These are phyloP conservation scores for Ciconia maguari DNA, from an alignment of 2,113 vertebrate species.

Conservation along the genomic window DNA sequence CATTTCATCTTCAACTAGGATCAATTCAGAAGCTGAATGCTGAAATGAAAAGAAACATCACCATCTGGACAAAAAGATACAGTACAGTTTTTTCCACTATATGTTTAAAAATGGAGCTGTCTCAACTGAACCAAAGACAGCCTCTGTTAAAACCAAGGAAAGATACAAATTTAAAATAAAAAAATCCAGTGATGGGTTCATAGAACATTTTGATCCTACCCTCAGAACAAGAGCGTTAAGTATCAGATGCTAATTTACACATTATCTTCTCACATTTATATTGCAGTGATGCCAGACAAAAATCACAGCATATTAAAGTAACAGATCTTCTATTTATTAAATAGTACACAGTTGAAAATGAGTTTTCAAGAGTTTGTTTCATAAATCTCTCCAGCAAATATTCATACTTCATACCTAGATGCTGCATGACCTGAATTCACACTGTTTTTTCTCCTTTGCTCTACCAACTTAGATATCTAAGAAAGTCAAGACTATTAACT, in stretches of 20 bases:
- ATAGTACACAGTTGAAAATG: not conserved
- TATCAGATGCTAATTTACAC: not conserved
- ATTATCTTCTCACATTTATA: not conserved
- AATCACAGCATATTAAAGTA: not conserved
- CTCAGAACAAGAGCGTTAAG: not conserved
- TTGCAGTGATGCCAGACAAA: not conserved
- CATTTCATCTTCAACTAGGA: constrained; percentile 86
- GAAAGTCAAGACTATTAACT: not conserved
- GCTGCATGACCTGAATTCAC: not conserved
- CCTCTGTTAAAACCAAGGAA: not conserved
- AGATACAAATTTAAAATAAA: not conserved
- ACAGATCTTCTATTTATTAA: not conserved
- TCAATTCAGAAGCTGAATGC: constrained; percentile 74
- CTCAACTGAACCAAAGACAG: not conserved
- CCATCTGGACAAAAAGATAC: not conserved
- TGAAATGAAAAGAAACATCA: constrained; percentile 62
- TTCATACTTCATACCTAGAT: not conserved
- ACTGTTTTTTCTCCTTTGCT: not conserved
- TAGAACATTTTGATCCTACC: not conserved
- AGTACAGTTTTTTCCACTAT: not conserved
- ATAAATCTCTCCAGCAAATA: not conserved
- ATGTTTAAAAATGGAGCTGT: not conserved
- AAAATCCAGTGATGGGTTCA: not conserved
- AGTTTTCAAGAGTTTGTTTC: not conserved
- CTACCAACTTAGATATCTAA: not conserved